These are phyloP conservation scores for Tenualosa ilisha DNA, from an alignment of 2,797 vertebrate species.

Conservation along the genomic window DNA sequence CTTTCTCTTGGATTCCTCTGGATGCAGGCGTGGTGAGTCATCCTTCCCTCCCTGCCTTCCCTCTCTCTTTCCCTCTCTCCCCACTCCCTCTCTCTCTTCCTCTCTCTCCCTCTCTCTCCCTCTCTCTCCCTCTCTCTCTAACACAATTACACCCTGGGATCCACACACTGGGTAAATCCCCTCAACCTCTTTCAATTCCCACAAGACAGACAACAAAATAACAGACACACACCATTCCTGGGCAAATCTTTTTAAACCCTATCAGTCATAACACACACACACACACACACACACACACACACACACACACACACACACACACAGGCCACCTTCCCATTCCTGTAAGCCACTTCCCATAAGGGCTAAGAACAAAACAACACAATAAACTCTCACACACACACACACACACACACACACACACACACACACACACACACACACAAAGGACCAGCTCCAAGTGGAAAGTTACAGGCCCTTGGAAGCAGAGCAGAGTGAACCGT, in stretches of 20 bases:
- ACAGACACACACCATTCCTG: too few relatives aligned
- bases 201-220: too few relatives aligned
- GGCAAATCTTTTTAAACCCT: too few relatives aligned
- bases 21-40: not conserved
- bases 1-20: not conserved
- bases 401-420: not conserved
- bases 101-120: not conserved
- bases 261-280: too few relatives aligned
- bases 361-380: not conserved
- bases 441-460: not conserved
- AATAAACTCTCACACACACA: too few relatives aligned
- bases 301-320: too few relatives aligned
- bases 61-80: too few relatives aligned
- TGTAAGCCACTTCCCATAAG: not conserved
- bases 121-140: not conserved
- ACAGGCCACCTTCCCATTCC: not conserved
- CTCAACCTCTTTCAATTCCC: not conserved
- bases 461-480: slow-evolving; percentile 26
- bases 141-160: not conserved
- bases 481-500: not conserved
- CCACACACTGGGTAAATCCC: not conserved
- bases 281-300: too few relatives aligned
- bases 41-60: not conserved
- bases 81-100: too few relatives aligned
- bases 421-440: not conserved